These are phyloP conservation scores for Diarsia rubi DNA, from an alignment of 2,888 invertebrate genomes.

Conservation along the genomic window DNA sequence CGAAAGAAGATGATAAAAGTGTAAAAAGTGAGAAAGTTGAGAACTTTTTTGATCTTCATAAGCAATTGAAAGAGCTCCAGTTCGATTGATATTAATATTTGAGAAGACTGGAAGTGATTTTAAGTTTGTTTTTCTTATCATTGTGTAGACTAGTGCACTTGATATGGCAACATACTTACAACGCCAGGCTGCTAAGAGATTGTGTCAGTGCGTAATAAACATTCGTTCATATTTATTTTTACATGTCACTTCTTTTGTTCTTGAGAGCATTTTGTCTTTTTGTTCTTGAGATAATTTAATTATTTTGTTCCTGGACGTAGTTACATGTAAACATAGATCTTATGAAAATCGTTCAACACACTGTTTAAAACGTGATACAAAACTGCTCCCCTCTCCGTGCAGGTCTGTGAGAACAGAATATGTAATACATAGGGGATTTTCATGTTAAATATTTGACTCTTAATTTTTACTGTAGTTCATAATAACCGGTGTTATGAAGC, in stretches of 20 bases:
- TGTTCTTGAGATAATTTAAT: too few relatives aligned
- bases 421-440: too few relatives aligned
- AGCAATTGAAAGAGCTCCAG: conserved; percentile 1
- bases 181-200: not conserved
- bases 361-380: too few relatives aligned
- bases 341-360: too few relatives aligned
- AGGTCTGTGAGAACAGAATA: too few relatives aligned
- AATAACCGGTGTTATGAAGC: not conserved
- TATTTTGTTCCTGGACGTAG: too few relatives aligned
- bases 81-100: not conserved
- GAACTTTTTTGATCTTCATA: conserved; percentile 2
- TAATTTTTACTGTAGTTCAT: not conserved
- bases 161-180: not conserved
- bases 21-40: not conserved
- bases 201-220: not conserved
- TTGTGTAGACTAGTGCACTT: conserved; percentile 1
- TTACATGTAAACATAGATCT: too few relatives aligned
- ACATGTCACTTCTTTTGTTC: too few relatives aligned
- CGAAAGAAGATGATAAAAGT: not conserved
- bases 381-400: too few relatives aligned
- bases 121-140: not conserved
- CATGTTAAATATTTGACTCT: not conserved
- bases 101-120: not conserved
- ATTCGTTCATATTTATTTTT: too few relatives aligned
- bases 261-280: too few relatives aligned